Conservation (phyloP, 2,797 vertebrate genomes). For the Lagodon rhomboides region DNA sequence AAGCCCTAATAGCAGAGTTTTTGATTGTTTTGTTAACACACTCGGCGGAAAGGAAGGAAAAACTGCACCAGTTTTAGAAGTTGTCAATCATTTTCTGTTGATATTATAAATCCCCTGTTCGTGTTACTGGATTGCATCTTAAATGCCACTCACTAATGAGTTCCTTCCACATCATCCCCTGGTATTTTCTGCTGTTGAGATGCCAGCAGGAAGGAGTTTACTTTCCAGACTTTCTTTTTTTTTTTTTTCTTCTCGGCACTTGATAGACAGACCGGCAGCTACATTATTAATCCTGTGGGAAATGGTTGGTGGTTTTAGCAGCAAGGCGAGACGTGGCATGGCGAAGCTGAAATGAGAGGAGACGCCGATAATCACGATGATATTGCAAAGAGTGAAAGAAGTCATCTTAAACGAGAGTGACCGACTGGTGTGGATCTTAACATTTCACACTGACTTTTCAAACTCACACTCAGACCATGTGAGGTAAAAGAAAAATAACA, state of each 20-base stretch:
- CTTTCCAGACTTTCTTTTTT: constrained; percentile 27
- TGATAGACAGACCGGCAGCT: constrained; percentile 51
- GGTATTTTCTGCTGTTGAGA: constrained; percentile 59
- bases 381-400: constrained; percentile 45
- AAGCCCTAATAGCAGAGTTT: constrained; percentile 41
- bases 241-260: constrained; percentile 21
- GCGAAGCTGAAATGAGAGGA: constrained; percentile 42
- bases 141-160: constrained; percentile 75
- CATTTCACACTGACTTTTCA: constrained; percentile 29
- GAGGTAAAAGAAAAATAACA: constrained; percentile 13
- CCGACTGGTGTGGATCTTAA: constrained; percentile 12
- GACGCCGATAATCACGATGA: constrained; percentile 29
- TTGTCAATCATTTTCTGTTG: constrained; percentile 67
- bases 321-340: constrained; percentile 25
- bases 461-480: constrained; percentile 19
- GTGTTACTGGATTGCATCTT: constrained; percentile 63
- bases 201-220: constrained; percentile 57
- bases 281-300: constrained; percentile 64
- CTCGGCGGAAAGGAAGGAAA: constrained; percentile 40
- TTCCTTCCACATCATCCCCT: constrained; percentile 63
- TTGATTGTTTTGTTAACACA: constrained; percentile 45
- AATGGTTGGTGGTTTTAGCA: constrained; percentile 40
- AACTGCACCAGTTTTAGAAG: constrained; percentile 48
- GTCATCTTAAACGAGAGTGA: constrained; percentile 18
- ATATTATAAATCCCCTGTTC: constrained; percentile 68